These are phyloP conservation scores for Chirona hameri DNA, from an alignment of 2,888 invertebrate genomes.

Conservation along the genomic window DNA sequence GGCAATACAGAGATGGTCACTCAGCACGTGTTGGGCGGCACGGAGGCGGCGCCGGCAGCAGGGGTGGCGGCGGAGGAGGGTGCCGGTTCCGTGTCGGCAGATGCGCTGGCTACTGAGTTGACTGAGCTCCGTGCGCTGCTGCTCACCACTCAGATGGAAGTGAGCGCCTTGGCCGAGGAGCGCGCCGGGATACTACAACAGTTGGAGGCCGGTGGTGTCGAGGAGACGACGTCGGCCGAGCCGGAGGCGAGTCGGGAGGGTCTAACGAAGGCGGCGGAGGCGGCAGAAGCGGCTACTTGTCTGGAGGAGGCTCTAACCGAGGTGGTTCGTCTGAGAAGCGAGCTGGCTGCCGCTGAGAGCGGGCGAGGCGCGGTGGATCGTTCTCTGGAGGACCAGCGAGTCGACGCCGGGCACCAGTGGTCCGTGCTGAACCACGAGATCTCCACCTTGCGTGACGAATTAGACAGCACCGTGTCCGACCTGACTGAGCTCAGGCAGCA, in stretches of 20 bases:
- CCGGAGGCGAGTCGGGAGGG: neutral
- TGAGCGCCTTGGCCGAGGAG: neutral
- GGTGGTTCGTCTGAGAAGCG: neutral
- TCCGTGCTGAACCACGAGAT: neutral
- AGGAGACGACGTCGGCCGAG: neutral
- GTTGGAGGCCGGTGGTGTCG: neutral
- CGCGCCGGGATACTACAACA: neutral
- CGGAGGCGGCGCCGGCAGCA: neutral
- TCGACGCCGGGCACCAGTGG: conserved; percentile 3
- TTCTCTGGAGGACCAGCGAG: neutral
- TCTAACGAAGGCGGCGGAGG: neutral
- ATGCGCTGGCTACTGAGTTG: neutral
- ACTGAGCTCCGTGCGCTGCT: neutral
- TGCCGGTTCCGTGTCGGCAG: too few species aligned
- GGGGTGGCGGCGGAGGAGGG: too few species aligned
- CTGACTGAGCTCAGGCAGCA: neutral
- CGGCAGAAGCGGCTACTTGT: neutral
- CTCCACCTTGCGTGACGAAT: neutral
- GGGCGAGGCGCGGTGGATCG: neutral
- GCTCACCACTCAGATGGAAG: neutral
- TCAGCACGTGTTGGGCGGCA: neutral
- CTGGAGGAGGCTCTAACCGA: neutral
- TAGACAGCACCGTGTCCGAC: neutral
- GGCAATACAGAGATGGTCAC: neutral
- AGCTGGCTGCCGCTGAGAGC: neutral